Conservation (phyloP, 2,113 vertebrate species). For the Pungitius pungitius region DNA sequence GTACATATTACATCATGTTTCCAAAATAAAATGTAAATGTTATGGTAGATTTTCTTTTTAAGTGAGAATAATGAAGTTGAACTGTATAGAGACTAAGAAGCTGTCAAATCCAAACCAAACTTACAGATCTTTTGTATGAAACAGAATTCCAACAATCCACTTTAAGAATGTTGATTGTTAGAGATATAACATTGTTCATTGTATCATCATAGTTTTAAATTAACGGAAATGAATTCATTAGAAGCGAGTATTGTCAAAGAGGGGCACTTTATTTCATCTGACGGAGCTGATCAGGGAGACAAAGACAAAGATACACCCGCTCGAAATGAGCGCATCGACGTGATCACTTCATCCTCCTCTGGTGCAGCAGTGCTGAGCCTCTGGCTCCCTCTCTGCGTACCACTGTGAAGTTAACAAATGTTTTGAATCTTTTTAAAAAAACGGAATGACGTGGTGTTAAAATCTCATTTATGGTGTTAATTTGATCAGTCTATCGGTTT, state of each 20-base stretch:
- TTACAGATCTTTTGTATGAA: background rate
- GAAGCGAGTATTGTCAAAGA: background rate
- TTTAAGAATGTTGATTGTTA: background rate
- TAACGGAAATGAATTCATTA: background rate
- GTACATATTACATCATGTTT: too few species aligned
- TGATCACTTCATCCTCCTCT: background rate
- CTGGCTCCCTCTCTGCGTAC: constrained; percentile 12
- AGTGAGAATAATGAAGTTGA: background rate
- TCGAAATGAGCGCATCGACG: background rate
- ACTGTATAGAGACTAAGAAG: background rate
- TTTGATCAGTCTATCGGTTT: constrained; percentile 42
- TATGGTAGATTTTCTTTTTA: too few species aligned
- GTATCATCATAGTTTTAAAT: background rate
- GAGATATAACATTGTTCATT: too few species aligned
- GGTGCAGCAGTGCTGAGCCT: background rate
- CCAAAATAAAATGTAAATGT: too few species aligned
- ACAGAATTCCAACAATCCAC: background rate
- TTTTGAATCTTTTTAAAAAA: constrained; percentile 3
- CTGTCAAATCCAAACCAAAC: background rate
- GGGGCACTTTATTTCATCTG: background rate
- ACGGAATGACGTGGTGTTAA: constrained; percentile 42
- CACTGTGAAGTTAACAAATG: constrained; percentile 20
- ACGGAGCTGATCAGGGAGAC: background rate
- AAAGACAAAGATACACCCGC: background rate
- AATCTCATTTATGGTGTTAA: constrained; percentile 57